Evolutionary conservation across 2,888 invertebrate genomes (phyloP).

Genomic region (Hoplodrina blanda): DNA sequence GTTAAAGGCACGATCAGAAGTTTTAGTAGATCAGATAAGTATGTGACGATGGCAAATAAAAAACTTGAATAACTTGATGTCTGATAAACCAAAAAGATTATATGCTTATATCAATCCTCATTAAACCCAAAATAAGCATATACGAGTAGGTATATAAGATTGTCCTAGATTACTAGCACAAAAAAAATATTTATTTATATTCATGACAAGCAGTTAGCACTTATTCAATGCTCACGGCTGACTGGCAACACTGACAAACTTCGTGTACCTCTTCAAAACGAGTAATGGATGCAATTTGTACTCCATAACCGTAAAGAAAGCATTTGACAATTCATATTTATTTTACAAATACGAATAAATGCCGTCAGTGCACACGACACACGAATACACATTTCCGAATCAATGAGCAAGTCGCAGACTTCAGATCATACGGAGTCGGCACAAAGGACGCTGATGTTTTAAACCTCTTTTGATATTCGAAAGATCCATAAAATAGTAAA

Average conservation of each 20-base stretch:
- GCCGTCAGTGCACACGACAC: conserved; percentile 47
- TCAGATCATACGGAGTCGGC: conserved; percentile 50
- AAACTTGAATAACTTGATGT: no score
- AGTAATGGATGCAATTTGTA: conserved; percentile 28
- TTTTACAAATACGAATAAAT: conserved; percentile 48
- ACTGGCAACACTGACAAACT: conserved; percentile 5
- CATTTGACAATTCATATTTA: conserved; percentile 34
- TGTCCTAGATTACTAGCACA: conserved; percentile 23
- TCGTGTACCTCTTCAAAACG: conserved; percentile 1
- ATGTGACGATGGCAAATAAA: no score
- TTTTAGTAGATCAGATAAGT: no score
- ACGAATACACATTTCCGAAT: conserved; percentile 55
- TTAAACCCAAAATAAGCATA: no score
- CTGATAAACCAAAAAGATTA: no score
- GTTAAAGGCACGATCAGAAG: no score
- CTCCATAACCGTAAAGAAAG: background rate
- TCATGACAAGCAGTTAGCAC: conserved; percentile 17
- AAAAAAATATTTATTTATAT: background rate
- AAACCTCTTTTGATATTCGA: conserved; percentile 56
- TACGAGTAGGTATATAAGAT: conserved; percentile 4
- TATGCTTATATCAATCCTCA: no score
- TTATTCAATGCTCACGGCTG: conserved; percentile 34
- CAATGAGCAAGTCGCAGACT: conserved; percentile 57
- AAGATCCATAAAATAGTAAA: conserved; percentile 20
- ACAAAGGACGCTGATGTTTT: conserved; percentile 60